Conservation (phyloP, 2,888 invertebrate genomes). For the Aricia artaxerxes region DNA sequence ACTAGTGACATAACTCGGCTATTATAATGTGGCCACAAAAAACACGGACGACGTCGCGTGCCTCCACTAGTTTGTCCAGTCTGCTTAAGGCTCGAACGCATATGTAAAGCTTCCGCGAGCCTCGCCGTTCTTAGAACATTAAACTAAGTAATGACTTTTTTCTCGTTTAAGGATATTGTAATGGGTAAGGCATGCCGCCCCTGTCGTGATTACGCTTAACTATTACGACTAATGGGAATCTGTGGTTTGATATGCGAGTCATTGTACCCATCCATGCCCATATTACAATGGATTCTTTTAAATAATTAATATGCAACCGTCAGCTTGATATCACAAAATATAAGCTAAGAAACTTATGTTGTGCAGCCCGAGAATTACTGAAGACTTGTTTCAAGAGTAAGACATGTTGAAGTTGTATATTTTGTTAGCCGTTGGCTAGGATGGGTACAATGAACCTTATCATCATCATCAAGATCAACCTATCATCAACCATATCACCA, state of each 20-base stretch:
- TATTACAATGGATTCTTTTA: neutral
- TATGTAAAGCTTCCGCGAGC: slow-evolving; percentile 63
- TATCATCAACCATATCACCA: no score
- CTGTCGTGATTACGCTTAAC: neutral
- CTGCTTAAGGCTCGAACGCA: slow-evolving; percentile 57
- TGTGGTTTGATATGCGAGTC: neutral
- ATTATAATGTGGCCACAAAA: slow-evolving; percentile 70
- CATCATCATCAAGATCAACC: no score
- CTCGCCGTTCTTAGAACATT: slow-evolving; percentile 45
- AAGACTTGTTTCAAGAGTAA: no score
- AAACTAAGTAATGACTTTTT: slow-evolving; percentile 15
- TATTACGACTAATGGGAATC: neutral
- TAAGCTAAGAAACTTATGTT: no score
- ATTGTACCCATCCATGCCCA: neutral
- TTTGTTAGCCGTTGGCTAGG: no score
- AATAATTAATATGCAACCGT: neutral
- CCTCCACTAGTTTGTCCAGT: slow-evolving; percentile 63
- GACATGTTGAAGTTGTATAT: no score
- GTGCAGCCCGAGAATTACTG: no score
- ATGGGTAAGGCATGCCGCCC: slow-evolving; percentile 18
- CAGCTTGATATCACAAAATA: no score
- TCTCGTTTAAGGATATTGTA: slow-evolving; percentile 18
- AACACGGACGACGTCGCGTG: slow-evolving; percentile 66
- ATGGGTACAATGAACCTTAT: no score
- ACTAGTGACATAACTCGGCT: slow-evolving; percentile 69